These are phyloP conservation scores for Tylochromis polylepis DNA, from an alignment of 2,113 vertebrate genomes.

Conservation along the genomic window DNA sequence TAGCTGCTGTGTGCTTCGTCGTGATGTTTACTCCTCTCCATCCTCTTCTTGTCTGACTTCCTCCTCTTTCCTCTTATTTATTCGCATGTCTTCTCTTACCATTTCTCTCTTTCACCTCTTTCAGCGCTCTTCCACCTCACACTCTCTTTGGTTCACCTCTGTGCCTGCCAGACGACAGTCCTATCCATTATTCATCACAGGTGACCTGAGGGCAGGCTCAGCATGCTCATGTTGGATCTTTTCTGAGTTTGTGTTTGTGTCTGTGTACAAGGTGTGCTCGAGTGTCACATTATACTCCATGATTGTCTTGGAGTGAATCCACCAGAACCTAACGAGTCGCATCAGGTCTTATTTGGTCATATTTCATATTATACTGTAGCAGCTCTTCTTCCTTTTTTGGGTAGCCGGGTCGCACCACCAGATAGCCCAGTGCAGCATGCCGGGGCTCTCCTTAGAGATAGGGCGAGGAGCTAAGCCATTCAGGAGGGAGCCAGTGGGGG, in stretches of 20 bases:
- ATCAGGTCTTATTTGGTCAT: rapidly evolving
- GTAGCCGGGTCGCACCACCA: rapidly evolving
- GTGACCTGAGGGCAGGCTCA: background rate
- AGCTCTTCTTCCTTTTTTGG: background rate
- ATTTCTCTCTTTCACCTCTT: background rate
- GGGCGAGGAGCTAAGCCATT: too few species aligned
- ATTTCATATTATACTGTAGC: background rate
- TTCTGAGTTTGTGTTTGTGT: background rate
- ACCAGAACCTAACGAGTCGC: background rate
- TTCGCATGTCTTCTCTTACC: background rate
- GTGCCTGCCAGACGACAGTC: background rate
- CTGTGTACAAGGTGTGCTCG: background rate
- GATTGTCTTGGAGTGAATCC: background rate
- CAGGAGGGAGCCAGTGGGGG: background rate
- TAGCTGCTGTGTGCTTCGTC: background rate
- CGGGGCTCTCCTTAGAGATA: background rate
- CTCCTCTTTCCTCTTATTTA: background rate
- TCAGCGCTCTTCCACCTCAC: background rate
- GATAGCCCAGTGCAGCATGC: background rate
- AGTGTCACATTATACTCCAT: background rate
- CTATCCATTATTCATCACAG: background rate
- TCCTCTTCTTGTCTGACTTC: background rate
- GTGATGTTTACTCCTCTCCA: background rate
- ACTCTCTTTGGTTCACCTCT: background rate
- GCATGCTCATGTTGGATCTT: background rate